Evolutionary conservation across 1,140 invertebrate genomes (phyloP).

Genomic region (Zaprionus nigranus): DNA sequence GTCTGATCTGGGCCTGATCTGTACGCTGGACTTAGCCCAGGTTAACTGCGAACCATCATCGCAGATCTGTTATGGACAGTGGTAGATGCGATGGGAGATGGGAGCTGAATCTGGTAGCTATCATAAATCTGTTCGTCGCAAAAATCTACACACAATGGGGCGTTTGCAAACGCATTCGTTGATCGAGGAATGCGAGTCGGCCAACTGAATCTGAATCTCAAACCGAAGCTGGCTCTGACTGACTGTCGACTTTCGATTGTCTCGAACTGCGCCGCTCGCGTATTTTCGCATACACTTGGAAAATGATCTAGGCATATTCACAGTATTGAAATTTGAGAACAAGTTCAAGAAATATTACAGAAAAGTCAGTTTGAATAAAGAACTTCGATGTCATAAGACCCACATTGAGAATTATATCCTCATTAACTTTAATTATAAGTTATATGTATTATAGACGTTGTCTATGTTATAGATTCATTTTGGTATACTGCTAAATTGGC

Average conservation of each 20-base stretch:
- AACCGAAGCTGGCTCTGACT: conserved; percentile 27
- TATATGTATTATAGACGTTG: no score
- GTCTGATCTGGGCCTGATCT: neutral
- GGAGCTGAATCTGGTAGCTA: conserved; percentile 63
- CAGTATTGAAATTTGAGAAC: neutral
- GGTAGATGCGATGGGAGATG: conserved; percentile 6
- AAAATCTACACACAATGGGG: conserved; percentile 84
- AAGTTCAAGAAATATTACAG: neutral
- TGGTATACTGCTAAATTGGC: no score
- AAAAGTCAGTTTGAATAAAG: neutral
- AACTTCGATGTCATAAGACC: neutral
- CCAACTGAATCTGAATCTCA: conserved; percentile 38
- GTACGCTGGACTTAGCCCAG: neutral
- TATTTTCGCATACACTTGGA: conserved; percentile 11
- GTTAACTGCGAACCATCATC: conserved; percentile 11
- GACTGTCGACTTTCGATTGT: conserved; percentile 55
- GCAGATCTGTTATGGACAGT: neutral
- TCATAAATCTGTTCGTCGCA: conserved; percentile 83
- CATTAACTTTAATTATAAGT: no score
- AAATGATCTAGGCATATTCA: neutral
- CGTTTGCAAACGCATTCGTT: conserved; percentile 81
- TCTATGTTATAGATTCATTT: no score
- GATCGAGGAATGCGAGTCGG: conserved; percentile 67
- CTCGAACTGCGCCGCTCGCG: conserved; percentile 10
- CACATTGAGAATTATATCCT: no score